Base-by-base conservation (phyloP, 2,113 vertebrate species). In the Lathamus discolor region DNA sequence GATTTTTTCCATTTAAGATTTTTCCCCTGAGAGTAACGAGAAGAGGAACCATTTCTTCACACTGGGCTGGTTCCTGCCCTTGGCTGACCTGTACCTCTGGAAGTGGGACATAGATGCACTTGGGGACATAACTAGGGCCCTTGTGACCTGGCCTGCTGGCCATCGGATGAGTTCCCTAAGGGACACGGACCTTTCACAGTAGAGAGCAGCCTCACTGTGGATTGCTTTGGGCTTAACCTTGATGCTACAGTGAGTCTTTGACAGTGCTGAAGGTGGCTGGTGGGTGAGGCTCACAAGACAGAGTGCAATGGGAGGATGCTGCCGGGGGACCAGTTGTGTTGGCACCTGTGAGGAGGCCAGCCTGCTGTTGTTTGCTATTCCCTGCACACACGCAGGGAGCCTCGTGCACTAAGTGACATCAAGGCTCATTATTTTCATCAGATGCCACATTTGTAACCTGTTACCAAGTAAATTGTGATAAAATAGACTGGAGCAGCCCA, bases 361-460 rank as follows among this genome's bases (percentile, higher is more conserved):
- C 27, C 93, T 95, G 57, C 86, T 95, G 90, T 95, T 95, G 93
- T 98, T 98, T 98, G 96, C 98, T 98, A 99, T 99, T 99, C 98
- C 95, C 96, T 97, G 94, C 97, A 98, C 98, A 98, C 96, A 96
- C 93, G 3, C 92, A 97, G 97, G 97, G 94, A 96, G 97, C 97
- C 80, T 92, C 63, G 92, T 97, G 98, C 98, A 97, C 98, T 98
- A 98, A 98, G 98, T 98, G 98, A 98, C 98, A 99, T 99, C 98
- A 98, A 98, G 98, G 97, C 98, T 99, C 98, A 98, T 99, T 99
- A 99, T 98, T 98, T 98, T 98, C 98, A 99, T 99, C 98, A 98
- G 98, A 98, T 99, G 98, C 98, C 98, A 98, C 98, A 98, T 99
- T 99, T 99, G 98, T 99, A 98, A 98, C 98, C 98, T 98, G 98